These are phyloP conservation scores for Accipiter virgatus DNA, from an alignment of 2,113 vertebrate species.

Conservation along the genomic window DNA sequence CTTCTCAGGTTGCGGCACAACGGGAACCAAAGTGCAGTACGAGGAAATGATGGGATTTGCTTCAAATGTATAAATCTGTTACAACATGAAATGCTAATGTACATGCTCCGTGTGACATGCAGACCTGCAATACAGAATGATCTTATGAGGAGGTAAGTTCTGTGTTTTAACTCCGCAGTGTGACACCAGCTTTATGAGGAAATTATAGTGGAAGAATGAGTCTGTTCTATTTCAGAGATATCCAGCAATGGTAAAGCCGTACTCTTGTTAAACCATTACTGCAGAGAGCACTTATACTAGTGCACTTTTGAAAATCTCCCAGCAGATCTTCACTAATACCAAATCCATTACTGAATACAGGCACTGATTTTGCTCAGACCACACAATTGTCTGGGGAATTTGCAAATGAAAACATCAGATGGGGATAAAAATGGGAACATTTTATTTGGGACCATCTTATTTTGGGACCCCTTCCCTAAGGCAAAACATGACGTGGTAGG, in stretches of 20 bases:
- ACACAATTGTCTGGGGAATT: background rate
- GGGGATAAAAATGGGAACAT: background rate
- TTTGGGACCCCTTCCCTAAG: background rate
- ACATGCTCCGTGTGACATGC: background rate
- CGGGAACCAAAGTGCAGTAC: accelerated
- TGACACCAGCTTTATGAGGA: background rate
- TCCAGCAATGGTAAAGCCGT: background rate
- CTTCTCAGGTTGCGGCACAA: background rate
- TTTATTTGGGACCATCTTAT: background rate
- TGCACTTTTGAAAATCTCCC: background rate
- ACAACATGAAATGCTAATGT: background rate
- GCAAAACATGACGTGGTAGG: accelerated
- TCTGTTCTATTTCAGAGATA: background rate
- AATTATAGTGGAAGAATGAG: background rate
- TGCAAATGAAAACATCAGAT: background rate
- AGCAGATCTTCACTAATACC: background rate
- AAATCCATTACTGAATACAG: background rate
- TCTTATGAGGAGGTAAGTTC: background rate
- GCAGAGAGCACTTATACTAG: background rate
- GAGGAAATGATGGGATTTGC: background rate
- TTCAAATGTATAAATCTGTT: background rate
- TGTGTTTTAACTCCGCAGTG: background rate
- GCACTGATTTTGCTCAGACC: background rate
- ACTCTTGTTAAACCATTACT: background rate
- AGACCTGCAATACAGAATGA: background rate